phyloP scores from a whole-genome alignment of 2,113 vertebrate species.

The Fukomys damarensis region DNA sequence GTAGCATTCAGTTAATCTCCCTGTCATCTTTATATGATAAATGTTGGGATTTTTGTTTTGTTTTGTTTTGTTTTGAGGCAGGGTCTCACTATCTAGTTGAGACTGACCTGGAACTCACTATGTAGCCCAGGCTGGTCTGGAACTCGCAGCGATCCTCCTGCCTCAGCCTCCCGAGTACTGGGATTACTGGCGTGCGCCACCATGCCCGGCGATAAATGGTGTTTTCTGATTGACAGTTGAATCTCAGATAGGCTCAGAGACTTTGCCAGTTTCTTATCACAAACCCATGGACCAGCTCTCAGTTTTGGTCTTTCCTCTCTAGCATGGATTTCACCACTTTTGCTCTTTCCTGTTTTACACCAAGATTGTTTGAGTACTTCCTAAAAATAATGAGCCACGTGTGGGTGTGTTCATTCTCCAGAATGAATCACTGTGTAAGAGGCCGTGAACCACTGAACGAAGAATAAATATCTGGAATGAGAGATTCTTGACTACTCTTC shows the following conservation, averaged over 20 bases:
- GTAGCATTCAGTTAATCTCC: background rate
- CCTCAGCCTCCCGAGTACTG: no score
- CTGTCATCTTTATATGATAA: conserved; percentile 12
- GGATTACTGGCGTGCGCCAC: no score
- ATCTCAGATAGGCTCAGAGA: conserved; percentile 10
- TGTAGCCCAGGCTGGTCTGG: no score
- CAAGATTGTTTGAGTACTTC: conserved; percentile 74
- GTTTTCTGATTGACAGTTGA: conserved; percentile 31
- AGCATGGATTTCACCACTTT: conserved; percentile 78
- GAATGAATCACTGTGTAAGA: conserved; percentile 72
- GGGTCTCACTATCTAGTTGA: no score
- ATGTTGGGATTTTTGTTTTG: no score
- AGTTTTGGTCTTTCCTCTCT: conserved; percentile 54
- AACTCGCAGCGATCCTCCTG: no score
- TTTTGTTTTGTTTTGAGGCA: no score
- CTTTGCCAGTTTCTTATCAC: conserved; percentile 64
- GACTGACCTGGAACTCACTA: no score
- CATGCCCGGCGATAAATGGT: no score
- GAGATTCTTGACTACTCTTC: conserved; percentile 29
- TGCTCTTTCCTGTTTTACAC: conserved; percentile 81
- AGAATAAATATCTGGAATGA: conserved; percentile 40
- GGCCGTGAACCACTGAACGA: conserved; percentile 47
- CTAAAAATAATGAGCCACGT: conserved; percentile 78
- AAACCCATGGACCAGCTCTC: conserved; percentile 50
- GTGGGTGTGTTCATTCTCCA: conserved; percentile 46